Evolutionary conservation across 2,113 vertebrate species (phyloP), one percentile per base, ranked within the genome.

Genomic region (Limanda limanda): DNA sequence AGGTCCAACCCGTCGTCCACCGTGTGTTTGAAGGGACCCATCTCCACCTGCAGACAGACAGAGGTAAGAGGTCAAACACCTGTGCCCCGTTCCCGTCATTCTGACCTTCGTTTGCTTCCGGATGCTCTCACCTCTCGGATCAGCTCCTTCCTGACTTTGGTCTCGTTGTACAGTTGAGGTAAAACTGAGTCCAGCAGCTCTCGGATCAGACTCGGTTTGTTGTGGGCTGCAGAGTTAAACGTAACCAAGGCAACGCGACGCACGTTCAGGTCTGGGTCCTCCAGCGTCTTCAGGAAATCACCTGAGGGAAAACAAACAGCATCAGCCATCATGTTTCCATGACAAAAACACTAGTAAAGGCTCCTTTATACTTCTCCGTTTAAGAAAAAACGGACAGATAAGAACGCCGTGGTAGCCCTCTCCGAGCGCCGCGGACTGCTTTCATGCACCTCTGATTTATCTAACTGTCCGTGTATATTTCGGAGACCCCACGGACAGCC

Each of bases 21-120:
- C 1, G 98, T 99, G 90, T 99, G 98, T 77, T 99, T 99, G 93
- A 99, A 99, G 5, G 97, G 98, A 77, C 98, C 97, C 98, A 99
- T 99, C 94, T 99, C 97, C 92, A 99, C 98, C 97, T 98, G 54
- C 15, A 56, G 11, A 55, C 21, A 67, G 20, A 6, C 31, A 31
- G 31, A 31, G 31, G 31, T 31, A 21, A 35, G 56, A 58, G 5
- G 56, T 78, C 54, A 75, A 15, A 57, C 3, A 13, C n/a, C 62
- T 20, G 15, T 24, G 40, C 40, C 11, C 3, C 18, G 6, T 10
- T 20, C 31, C 24, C 4, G 42, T 6, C 5, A 6, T 23, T 14
- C 37, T 23, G 20, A 25, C 24, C 23, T 7, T 24, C 0, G 6
- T 8, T 21, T 17, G 37, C 17, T 14, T 42, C 27, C 21, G 2